These are phyloP conservation scores for Notarius lentiginosus DNA, from an alignment of 2,113 vertebrate species.

Conservation along the genomic window DNA sequence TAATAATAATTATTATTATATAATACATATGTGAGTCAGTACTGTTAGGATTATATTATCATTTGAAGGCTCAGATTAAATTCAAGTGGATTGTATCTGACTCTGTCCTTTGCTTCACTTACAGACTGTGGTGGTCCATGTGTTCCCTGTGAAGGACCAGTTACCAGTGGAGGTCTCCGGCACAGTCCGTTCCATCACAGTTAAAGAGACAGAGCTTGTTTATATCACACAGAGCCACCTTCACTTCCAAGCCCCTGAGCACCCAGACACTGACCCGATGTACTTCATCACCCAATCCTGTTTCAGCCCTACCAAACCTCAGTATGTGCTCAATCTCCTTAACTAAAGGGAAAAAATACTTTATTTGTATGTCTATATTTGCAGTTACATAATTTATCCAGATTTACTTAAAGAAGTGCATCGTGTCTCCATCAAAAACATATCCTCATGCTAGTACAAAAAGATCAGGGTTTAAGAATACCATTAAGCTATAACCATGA, in stretches of 20 bases:
- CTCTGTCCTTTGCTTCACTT: not conserved
- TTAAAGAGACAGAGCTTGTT: conserved; percentile 76
- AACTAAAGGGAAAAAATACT: not conserved
- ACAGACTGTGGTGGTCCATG: conserved; percentile 68
- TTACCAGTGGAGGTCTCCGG: conserved; percentile 69
- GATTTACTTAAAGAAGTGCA: not conserved
- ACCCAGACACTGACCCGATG: conserved; percentile 71
- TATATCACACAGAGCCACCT: conserved; percentile 71
- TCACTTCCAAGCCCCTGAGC: conserved; percentile 71
- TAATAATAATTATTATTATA: not conserved
- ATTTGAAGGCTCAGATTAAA: not conserved
- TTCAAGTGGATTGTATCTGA: not conserved
- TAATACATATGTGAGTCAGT: not conserved
- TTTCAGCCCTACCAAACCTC: conserved; percentile 67
- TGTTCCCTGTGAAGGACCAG: conserved; percentile 76
- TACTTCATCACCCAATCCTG: conserved; percentile 72
- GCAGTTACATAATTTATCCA: not conserved
- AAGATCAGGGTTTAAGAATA: not conserved
- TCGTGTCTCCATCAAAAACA: not conserved
- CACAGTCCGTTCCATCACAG: conserved; percentile 64
- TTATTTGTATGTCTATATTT: not conserved
- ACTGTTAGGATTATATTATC: not conserved
- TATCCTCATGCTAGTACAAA: not conserved
- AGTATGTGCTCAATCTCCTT: conserved; percentile 53
- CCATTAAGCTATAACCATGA: too few relatives aligned